Conservation (phyloP, 2,888 invertebrate genomes). For the Lepidocyrtinus sp. region DNA sequence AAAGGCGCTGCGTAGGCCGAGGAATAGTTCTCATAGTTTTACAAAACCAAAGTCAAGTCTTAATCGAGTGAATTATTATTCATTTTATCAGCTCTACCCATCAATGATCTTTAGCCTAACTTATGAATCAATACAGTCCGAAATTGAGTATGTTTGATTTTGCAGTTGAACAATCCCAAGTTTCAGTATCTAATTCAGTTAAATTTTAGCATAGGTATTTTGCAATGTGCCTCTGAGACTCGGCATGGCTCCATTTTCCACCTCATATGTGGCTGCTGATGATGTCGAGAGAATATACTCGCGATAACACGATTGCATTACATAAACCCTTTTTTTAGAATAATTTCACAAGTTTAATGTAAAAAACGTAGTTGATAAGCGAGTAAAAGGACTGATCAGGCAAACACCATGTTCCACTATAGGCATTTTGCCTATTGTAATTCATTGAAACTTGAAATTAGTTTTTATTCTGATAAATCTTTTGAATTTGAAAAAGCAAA, state of each 20-base stretch:
- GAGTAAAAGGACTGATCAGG: background rate
- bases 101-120: background rate
- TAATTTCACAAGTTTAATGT: background rate
- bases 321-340: slow-evolving; percentile 4
- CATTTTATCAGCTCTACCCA: background rate
- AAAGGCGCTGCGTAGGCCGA: too few relatives aligned
- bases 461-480: background rate
- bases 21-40: too few relatives aligned
- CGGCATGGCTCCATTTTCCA: background rate
- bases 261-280: background rate
- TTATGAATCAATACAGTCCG: background rate
- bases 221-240: background rate
- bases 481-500: too few relatives aligned
- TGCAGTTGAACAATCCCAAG: background rate
- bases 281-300: background rate
- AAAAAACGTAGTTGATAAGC: background rate
- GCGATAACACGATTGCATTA: background rate
- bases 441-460: slow-evolving; percentile 3
- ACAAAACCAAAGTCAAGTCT: too few relatives aligned
- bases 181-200: background rate
- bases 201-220: background rate
- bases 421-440: background rate
- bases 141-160: background rate
- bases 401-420: background rate
- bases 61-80: too few relatives aligned